Evolutionary conservation across 2,113 vertebrate genomes (phyloP).

Genomic region (Proteles cristata): DNA sequence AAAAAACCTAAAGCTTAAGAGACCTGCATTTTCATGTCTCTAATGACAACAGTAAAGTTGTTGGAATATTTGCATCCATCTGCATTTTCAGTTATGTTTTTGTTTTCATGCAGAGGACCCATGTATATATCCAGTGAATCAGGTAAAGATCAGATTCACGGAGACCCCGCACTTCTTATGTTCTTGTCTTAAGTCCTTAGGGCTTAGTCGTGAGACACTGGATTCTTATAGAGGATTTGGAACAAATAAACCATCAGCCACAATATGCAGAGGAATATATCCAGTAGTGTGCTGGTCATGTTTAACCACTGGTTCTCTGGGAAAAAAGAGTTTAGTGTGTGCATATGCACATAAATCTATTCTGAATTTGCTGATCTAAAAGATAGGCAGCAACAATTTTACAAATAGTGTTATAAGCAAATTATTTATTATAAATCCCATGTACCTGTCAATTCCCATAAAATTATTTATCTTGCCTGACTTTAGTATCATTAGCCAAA

Average conservation of each 20-base stretch:
- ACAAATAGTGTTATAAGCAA: background rate
- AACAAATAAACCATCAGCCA: background rate
- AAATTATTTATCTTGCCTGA: background rate
- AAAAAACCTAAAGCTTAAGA: background rate
- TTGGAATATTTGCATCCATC: background rate
- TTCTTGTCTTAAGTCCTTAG: background rate
- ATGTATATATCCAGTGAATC: background rate
- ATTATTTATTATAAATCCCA: background rate
- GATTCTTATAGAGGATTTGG: background rate
- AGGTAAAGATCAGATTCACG: background rate
- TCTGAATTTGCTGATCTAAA: background rate
- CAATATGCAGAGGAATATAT: background rate
- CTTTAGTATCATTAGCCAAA: background rate
- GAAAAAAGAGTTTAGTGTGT: background rate
- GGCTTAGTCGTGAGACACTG: background rate
- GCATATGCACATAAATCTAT: background rate
- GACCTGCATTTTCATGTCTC: background rate
- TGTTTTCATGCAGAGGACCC: background rate
- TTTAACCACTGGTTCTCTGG: background rate
- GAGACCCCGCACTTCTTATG: background rate
- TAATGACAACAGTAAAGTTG: background rate
- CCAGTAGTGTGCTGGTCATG: background rate
- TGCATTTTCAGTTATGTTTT: background rate
- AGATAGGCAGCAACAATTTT: background rate
- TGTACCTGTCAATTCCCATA: background rate